These are phyloP conservation scores for Euura saliciscinereae DNA, from an alignment of 1,140 invertebrate genomes.

Conservation along the genomic window DNA sequence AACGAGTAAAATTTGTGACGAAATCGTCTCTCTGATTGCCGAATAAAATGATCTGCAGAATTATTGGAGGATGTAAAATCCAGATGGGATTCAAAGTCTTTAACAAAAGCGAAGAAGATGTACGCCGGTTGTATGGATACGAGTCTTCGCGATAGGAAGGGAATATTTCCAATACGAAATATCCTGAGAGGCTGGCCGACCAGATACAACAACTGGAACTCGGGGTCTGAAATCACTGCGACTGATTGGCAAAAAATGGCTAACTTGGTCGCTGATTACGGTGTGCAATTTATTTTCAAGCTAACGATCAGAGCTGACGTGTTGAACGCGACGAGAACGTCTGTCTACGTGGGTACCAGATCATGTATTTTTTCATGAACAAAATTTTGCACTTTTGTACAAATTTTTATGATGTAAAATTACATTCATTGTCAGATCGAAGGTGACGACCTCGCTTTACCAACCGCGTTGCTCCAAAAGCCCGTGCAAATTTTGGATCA, in stretches of 20 bases:
- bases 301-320: not conserved
- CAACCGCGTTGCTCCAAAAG: not conserved
- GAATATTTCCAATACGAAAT: not conserved
- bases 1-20: too few species aligned
- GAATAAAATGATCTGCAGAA: not conserved
- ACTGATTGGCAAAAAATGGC: not conserved
- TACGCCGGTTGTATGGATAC: not conserved
- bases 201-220: not conserved
- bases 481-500: not conserved
- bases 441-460: not conserved
- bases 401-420: too few species aligned
- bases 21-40: not conserved
- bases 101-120: not conserved
- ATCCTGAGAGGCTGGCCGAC: not conserved
- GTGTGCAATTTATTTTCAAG: not conserved
- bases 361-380: not conserved
- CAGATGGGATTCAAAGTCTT: not conserved
- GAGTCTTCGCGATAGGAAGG: not conserved
- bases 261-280: not conserved
- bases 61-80: not conserved
- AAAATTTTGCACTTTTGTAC: too few species aligned
- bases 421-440: not conserved
- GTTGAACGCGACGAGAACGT: not conserved
- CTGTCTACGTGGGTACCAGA: not conserved
- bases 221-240: not conserved